A percentile compares a stretch with the other conserved stretches of the same genome.
These are phyloP conservation scores for Pelvicachromis taeniatus DNA, from an alignment of 2,113 vertebrate species.

Conservation along the genomic window DNA sequence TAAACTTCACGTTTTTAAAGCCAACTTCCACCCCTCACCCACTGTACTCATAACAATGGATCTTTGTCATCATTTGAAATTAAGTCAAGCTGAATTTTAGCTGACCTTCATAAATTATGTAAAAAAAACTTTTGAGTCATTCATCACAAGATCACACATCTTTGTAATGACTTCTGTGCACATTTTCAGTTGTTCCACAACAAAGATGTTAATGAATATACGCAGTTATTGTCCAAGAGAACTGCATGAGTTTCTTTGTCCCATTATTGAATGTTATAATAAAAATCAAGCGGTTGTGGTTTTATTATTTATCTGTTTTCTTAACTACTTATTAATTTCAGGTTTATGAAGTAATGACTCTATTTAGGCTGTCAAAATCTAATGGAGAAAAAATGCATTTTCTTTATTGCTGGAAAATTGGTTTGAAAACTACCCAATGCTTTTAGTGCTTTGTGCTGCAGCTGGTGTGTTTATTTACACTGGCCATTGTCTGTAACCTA, in stretches of 20 bases:
- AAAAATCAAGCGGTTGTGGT: not conserved
- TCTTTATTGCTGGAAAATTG: not conserved
- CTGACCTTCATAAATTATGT: not conserved
- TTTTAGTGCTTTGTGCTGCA: not conserved
- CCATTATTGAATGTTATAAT: not conserved
- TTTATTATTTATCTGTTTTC: not conserved
- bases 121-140: not conserved
- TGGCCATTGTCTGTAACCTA: not conserved
- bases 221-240: not conserved
- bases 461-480: not conserved
- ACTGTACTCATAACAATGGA: not conserved
- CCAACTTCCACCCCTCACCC: not conserved
- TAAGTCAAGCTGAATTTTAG: not conserved
- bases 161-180: not conserved
- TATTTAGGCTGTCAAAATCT: not conserved
- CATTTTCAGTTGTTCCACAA: not conserved
- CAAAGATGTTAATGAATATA: not conserved
- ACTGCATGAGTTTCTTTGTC: not conserved
- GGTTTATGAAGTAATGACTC: not conserved
- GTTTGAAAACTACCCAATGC: not conserved
- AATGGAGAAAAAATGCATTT: not conserved
- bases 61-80: not conserved
- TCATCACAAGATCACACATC: not conserved
- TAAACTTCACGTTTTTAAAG: not conserved
- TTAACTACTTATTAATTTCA: not conserved